These are phyloP conservation scores for Electrophaes corylata DNA, from an alignment of 2,888 invertebrate species.

Conservation along the genomic window DNA sequence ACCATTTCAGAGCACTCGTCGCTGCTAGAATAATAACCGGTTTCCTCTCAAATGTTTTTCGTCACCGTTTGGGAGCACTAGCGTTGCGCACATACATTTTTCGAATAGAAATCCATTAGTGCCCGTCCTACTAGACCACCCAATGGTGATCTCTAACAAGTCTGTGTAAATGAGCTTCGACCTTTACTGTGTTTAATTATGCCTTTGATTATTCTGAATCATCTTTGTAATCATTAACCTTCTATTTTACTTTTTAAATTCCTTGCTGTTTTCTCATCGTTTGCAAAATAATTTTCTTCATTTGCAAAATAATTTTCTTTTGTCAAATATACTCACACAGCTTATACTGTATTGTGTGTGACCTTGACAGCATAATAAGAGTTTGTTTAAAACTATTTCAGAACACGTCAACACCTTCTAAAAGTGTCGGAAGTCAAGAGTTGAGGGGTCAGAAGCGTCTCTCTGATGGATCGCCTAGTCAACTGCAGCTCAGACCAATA, in stretches of 20 bases:
- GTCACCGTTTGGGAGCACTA: too few species aligned
- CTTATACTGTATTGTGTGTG: conserved; percentile 5
- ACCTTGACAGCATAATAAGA: background rate
- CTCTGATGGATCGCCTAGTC: conserved; percentile 77
- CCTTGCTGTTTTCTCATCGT: background rate
- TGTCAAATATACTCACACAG: conserved; percentile 23
- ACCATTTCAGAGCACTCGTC: too few species aligned
- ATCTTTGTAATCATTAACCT: background rate
- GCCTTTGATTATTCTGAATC: too few species aligned
- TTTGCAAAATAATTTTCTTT: conserved; percentile 23
- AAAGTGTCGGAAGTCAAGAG: conserved; percentile 64
- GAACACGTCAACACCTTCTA: conserved; percentile 65
- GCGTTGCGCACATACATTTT: too few species aligned
- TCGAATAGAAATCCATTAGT: too few species aligned
- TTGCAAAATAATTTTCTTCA: conserved; percentile 21
- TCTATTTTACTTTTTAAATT: conserved; percentile 12
- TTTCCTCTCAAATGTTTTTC: too few species aligned
- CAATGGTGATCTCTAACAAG: too few species aligned
- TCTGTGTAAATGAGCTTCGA: too few species aligned
- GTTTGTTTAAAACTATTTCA: conserved; percentile 48
- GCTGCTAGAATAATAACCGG: too few species aligned
- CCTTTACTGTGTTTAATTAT: too few species aligned
- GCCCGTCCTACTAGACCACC: too few species aligned
- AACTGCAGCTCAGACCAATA: conserved; percentile 73
- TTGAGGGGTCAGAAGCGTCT: conserved; percentile 72